Percentiles rank a stretch among this genome's conserved stretches.
These are phyloP conservation scores for Crocallis elinguaria DNA, from an alignment of 2,888 invertebrate species.

Conservation along the genomic window DNA sequence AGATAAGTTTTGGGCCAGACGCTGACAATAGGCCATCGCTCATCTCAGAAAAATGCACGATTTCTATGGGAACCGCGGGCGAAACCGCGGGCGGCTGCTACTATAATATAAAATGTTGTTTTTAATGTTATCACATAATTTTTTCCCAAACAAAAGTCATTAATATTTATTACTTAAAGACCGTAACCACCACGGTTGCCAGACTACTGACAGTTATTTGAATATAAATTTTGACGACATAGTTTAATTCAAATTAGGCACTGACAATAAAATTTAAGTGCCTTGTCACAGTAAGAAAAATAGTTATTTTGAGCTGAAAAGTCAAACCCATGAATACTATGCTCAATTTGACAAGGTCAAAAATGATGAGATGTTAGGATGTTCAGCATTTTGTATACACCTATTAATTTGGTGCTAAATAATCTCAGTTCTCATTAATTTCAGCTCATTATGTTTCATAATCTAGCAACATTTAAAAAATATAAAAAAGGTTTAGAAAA, in stretches of 20 bases:
- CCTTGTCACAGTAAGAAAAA: slow-evolving; percentile 25
- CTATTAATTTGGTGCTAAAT: too few species aligned
- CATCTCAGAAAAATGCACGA: too few species aligned
- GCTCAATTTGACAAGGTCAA: background rate
- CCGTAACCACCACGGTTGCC: slow-evolving; percentile 26
- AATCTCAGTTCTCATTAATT: too few species aligned
- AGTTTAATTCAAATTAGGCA: slow-evolving; percentile 44
- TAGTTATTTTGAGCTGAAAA: slow-evolving; percentile 7
- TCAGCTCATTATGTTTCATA: too few species aligned
- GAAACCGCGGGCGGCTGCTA: too few species aligned
- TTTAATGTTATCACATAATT: slow-evolving; percentile 15
- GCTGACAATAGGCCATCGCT: too few species aligned
- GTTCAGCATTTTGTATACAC: too few species aligned
- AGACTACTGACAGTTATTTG: slow-evolving; percentile 27
- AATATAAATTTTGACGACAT: slow-evolving; percentile 36
- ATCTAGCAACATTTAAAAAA: too few species aligned
- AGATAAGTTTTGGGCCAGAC: too few species aligned
- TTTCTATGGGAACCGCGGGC: too few species aligned
- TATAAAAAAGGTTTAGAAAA: too few species aligned
- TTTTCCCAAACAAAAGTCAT: slow-evolving; percentile 9
- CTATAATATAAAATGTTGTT: slow-evolving; percentile 34
- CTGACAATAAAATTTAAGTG: slow-evolving; percentile 34
- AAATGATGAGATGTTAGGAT: background rate
- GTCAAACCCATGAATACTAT: background rate
- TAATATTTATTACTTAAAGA: slow-evolving; percentile 19